Percentiles rank a stretch among this genome's conserved stretches.
Evolutionary conservation across 64 coral and sea anemone genomes (phyloP).

Genomic region (Trachythela sp.): DNA sequence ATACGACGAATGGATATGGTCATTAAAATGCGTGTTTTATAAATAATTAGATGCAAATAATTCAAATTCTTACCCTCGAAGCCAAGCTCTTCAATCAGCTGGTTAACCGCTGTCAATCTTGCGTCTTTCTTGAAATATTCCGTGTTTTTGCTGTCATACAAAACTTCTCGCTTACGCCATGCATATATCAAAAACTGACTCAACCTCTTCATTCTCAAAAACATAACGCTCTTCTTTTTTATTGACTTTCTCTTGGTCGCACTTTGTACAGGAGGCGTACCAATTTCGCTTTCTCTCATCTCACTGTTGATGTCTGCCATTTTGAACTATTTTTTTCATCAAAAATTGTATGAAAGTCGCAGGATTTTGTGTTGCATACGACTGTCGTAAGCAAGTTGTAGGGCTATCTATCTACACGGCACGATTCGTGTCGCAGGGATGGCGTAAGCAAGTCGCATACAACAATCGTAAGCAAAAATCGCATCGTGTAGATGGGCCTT

Average conservation of each 20-base stretch:
- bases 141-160: background rate
- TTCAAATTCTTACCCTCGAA: no score
- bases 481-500: conserved; percentile 24
- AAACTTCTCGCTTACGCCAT: conserved; percentile 27
- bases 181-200: conserved; percentile 10
- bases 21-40: no score
- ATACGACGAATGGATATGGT: no score
- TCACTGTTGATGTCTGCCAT: conserved; percentile 24
- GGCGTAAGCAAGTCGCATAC: conserved; percentile 25
- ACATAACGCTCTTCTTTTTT: conserved; percentile 5
- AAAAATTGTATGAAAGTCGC: conserved; percentile 27
- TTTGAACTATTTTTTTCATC: conserved; percentile 32
- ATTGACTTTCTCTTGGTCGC: conserved; percentile 19
- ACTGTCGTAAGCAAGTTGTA: conserved; percentile 23
- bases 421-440: conserved; percentile 18
- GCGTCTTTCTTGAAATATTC: conserved; percentile 17
- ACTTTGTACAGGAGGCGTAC: conserved; percentile 17
- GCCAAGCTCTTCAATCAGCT: no score
- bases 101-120: no score
- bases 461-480: conserved; percentile 30
- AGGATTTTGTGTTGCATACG: conserved; percentile 23
- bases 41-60: no score
- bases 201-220: background rate
- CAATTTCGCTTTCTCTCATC: background rate
- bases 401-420: conserved; percentile 26